Base-by-base conservation (phyloP, 2,113 vertebrate genomes). In the Dromaius novaehollandiae region DNA sequence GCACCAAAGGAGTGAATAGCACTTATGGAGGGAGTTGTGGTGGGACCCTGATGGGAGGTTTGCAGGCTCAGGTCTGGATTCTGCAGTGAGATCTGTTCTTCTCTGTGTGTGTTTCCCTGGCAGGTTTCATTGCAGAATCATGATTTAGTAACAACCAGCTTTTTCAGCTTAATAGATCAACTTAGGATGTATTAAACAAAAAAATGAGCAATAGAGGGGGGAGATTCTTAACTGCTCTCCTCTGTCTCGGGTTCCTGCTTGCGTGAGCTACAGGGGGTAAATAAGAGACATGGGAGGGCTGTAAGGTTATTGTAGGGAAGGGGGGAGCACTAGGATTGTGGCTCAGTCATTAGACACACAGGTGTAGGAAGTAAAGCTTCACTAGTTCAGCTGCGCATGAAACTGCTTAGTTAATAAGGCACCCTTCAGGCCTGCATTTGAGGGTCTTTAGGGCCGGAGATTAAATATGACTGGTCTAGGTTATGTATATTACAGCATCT, bases 41-140 rank as follows among this genome's bases (percentile, higher is more conserved):
- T 56, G 56, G 56, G 30, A 32, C 5, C 7, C 50, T 24, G 1
- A 21, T 8, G 38, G 53, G 53, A 10, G 19, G 22, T 15, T 5
- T 55, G 26, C 22, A 20, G 51, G 10, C 28, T 90, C 24, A 30
- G 32, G 28, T 32, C 36, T 22, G 40, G 10, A 14, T 58, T 26
- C 25, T 2, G 3, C 53, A 51, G 8, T 6, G 25, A 22, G 38
- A 63, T 1, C 8, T 78, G 16, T 7, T 58, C 56, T 58, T 51
- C 19, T 24, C 21, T 7, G 14, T 7, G 13, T 4, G 4, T 0
- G 6, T 60, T 73, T 87, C 24, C 44, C 13, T 1, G 1, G 3
- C 24, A 20, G 7, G 10, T 71, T 85, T 88, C 65, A 30, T 53
- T 75, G 60, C 12, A 63, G 73, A 36, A 4, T 25, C 34, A 32